phyloP scores from a whole-genome alignment of 2,797 vertebrate genomes.

The Acridotheres tristis region DNA sequence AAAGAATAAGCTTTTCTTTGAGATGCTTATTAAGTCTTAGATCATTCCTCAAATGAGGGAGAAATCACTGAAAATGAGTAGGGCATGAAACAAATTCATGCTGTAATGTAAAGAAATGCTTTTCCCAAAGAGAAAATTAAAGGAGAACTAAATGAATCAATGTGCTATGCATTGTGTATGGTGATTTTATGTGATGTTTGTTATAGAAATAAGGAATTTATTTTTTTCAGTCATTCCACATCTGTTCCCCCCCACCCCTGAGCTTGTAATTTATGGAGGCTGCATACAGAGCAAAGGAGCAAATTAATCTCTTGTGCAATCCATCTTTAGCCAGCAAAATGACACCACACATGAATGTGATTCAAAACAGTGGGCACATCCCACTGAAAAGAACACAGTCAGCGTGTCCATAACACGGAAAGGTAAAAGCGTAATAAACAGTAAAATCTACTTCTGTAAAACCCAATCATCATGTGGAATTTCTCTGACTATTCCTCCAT shows the following conservation, averaged over 20 bases:
- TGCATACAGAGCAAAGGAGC: constrained; percentile 44
- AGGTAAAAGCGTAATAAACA: background rate
- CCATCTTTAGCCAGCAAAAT: constrained; percentile 8
- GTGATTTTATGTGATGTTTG: constrained; percentile 79
- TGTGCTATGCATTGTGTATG: constrained; percentile 73
- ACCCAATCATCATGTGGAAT: background rate
- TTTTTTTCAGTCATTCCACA: constrained; percentile 69
- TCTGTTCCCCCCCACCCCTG: constrained; percentile 57
- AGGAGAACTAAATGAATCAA: constrained; percentile 78
- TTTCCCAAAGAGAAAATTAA: constrained; percentile 77
- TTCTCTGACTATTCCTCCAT: background rate
- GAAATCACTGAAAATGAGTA: constrained; percentile 77
- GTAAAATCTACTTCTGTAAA: constrained; percentile 22
- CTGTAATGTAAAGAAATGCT: constrained; percentile 79
- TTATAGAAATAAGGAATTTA: constrained; percentile 64
- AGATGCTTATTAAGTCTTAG: constrained; percentile 1
- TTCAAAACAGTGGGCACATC: constrained; percentile 16
- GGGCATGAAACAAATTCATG: constrained; percentile 80
- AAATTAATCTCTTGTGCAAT: background rate
- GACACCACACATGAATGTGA: constrained; percentile 16
- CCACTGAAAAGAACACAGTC: constrained; percentile 69
- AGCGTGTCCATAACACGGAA: background rate
- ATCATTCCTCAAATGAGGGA: constrained; percentile 66
- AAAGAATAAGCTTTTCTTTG: background rate
- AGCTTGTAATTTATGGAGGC: constrained; percentile 4